Conservation (phyloP, 2,888 invertebrate genomes). For the Drosophila imparisetae region DNA sequence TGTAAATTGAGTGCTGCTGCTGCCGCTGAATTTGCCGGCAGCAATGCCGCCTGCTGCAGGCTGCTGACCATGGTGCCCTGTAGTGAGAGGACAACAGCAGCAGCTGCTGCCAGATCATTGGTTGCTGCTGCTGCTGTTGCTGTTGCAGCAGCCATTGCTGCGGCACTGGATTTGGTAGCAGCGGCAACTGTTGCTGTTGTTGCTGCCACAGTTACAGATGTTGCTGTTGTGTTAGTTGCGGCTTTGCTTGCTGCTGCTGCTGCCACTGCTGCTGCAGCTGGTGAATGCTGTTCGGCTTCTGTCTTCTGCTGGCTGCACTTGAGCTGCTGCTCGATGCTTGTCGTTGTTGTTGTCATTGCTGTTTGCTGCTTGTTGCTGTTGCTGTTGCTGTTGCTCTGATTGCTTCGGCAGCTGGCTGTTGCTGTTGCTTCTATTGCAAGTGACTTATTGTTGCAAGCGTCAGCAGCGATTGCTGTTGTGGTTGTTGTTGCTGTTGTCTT, state of each 20-base stretch:
- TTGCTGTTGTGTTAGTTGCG: slow-evolving; percentile 39
- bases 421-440: slow-evolving; percentile 17
- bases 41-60: slow-evolving; percentile 92
- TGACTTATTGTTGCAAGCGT: slow-evolving; percentile 14
- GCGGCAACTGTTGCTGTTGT: slow-evolving; percentile 18
- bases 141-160: slow-evolving; percentile 73
- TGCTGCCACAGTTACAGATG: slow-evolving; percentile 34
- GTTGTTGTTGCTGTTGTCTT: slow-evolving; percentile 19
- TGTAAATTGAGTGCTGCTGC: slow-evolving; percentile 94
- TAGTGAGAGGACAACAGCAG: slow-evolving; percentile 91
- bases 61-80: slow-evolving; percentile 94
- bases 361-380: slow-evolving; percentile 40
- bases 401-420: slow-evolving; percentile 26
- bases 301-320: slow-evolving; percentile 33
- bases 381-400: slow-evolving; percentile 33
- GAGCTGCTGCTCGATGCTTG: slow-evolving; percentile 42
- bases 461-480: slow-evolving; percentile 26
- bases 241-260: slow-evolving; percentile 41
- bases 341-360: slow-evolving; percentile 46
- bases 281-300: slow-evolving; percentile 45
- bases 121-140: slow-evolving; percentile 83
- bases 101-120: slow-evolving; percentile 86
- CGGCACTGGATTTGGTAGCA: slow-evolving; percentile 54
- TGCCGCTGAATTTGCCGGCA: slow-evolving; percentile 93
- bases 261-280: slow-evolving; percentile 34